phyloP scores from a whole-genome alignment of 2,113 vertebrate genomes.

The Odocoileus virginianus region DNA sequence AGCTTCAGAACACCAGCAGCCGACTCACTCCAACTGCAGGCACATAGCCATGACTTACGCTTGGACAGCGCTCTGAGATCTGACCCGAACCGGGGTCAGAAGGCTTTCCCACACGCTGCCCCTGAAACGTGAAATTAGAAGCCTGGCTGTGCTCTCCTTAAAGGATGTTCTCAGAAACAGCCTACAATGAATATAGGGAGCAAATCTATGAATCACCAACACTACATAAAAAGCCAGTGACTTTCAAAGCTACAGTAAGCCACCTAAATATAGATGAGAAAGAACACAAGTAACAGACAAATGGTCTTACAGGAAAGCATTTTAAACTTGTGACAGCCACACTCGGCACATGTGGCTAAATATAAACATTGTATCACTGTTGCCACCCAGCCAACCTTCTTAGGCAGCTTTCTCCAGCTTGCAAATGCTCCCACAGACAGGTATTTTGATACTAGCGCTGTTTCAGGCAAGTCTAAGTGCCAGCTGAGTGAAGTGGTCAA shows the following conservation, averaged over 20 bases:
- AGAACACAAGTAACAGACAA: not conserved
- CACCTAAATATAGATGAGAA: constrained; percentile 61
- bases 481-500: not conserved
- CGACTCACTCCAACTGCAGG: not conserved
- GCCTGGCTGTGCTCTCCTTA: not conserved
- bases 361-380: constrained; percentile 57
- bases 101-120: not conserved
- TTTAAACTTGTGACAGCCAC: constrained; percentile 55
- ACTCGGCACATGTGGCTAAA: constrained; percentile 57
- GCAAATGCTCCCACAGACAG: not conserved
- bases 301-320: constrained; percentile 6
- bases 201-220: not conserved
- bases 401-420: not conserved
- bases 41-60: not conserved
- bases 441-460: not conserved
- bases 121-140: not conserved
- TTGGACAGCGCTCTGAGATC: not conserved
- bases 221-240: not conserved
- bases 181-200: not conserved
- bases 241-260: constrained; percentile 49
- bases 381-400: not conserved
- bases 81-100: not conserved
- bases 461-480: not conserved
- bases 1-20: not conserved
- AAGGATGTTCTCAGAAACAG: not conserved